phyloP scores from a whole-genome alignment of 1,140 invertebrate species.

The Plutomurus gul region DNA sequence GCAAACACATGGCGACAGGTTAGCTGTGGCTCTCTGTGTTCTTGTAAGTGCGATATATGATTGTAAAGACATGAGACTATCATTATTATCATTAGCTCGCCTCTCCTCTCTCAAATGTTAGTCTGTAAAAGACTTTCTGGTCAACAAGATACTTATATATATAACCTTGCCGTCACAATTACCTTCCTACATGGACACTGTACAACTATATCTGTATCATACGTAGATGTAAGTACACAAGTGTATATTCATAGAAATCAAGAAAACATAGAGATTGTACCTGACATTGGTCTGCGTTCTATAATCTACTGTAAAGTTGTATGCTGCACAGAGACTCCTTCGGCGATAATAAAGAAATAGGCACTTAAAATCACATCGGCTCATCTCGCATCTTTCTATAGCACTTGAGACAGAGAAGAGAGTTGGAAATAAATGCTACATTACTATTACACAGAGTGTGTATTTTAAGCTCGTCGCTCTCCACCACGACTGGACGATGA shows the following conservation, averaged over 20 bases:
- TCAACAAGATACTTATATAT: not conserved
- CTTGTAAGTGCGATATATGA: conserved; percentile 5
- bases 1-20: not conserved
- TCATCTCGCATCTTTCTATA: not conserved
- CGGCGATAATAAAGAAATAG: conserved; percentile 2
- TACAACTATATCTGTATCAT: no score
- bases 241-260: no score
- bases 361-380: conserved; percentile 17
- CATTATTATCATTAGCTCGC: conserved; percentile 10
- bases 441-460: not conserved
- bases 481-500: not conserved
- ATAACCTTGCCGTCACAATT: not conserved
- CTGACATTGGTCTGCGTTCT: not conserved
- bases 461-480: not conserved
- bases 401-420: not conserved
- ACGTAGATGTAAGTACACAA: no score
- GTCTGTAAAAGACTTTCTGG: not conserved
- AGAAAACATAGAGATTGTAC: not conserved
- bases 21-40: no score
- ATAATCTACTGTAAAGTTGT: not conserved
- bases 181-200: no score
- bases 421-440: not conserved
- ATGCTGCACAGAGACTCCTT: no score
- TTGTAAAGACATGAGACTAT: not conserved
- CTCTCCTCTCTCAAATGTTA: not conserved